These are phyloP conservation scores for Sebastes jordani DNA, from an alignment of 2,797 vertebrate species.

Conservation along the genomic window DNA sequence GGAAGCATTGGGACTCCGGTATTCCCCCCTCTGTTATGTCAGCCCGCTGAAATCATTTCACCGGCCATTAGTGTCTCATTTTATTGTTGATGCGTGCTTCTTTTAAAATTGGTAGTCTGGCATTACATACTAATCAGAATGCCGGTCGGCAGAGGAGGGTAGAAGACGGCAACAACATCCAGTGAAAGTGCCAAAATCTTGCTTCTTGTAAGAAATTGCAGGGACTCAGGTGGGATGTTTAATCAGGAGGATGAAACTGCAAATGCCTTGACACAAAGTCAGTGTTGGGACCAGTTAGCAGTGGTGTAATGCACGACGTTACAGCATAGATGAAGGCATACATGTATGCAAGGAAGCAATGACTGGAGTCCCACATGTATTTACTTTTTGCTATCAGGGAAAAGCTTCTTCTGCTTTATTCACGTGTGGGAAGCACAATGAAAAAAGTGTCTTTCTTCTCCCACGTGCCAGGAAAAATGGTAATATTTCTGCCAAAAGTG, in stretches of 20 bases:
- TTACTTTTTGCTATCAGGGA: background rate
- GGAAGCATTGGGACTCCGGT: constrained; percentile 70
- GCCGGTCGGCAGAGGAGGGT: constrained; percentile 24
- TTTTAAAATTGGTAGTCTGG: constrained; percentile 51
- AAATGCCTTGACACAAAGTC: background rate
- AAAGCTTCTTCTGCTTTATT: constrained; percentile 5
- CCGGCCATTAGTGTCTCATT: constrained; percentile 68
- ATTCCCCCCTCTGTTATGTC: constrained; percentile 71
- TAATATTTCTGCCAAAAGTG: background rate
- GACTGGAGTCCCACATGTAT: background rate
- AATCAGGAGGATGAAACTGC: constrained; percentile 6
- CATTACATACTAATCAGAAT: constrained; percentile 48
- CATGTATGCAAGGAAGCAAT: background rate
- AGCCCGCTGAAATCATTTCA: constrained; percentile 70
- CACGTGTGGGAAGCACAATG: background rate
- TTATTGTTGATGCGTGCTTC: constrained; percentile 61
- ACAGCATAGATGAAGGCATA: background rate
- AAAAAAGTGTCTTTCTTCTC: background rate
- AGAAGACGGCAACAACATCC: constrained; percentile 1
- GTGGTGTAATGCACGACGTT: constrained; percentile 9
- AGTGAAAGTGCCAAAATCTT: background rate
- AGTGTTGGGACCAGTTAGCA: constrained; percentile 15
- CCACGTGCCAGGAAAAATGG: background rate
- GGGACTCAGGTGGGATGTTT: background rate
- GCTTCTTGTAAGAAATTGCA: constrained; percentile 5